Evolutionary conservation across 2,113 vertebrate species (phyloP).

Genomic region (Rousettus leschenaultii): DNA sequence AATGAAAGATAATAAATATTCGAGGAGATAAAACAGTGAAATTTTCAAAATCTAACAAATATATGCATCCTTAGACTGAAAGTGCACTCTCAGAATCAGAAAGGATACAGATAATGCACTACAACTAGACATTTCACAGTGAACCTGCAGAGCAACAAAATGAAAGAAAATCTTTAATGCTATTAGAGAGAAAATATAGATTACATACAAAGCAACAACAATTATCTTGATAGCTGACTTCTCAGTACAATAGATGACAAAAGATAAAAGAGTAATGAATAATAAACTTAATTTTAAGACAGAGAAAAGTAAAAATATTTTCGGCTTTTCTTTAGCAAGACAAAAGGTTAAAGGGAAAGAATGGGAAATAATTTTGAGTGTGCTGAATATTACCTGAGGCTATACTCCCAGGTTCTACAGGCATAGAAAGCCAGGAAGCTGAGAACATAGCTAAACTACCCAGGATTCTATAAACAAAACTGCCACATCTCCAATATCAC

Average conservation of each 20-base stretch:
- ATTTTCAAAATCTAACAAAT: background rate
- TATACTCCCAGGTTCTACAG: background rate
- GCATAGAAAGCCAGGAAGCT: background rate
- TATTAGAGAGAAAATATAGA: background rate
- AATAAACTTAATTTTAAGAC: background rate
- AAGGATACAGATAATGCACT: background rate
- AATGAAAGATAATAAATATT: background rate
- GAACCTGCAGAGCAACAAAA: background rate
- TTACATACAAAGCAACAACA: background rate
- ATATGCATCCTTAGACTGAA: background rate
- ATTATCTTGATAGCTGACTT: background rate
- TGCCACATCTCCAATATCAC: background rate
- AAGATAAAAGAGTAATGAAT: slow-evolving; percentile 4
- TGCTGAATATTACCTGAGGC: background rate
- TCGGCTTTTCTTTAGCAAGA: background rate
- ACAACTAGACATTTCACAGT: background rate
- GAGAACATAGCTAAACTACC: background rate
- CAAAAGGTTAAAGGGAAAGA: background rate
- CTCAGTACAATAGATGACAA: background rate
- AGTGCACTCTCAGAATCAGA: background rate
- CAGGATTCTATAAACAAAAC: background rate
- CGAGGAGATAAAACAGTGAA: background rate
- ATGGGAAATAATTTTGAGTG: background rate
- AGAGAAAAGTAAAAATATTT: background rate
- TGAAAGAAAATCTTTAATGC: background rate